These are phyloP conservation scores for Nothobranchius kuhntae DNA, from an alignment of 2,113 vertebrate species.

Conservation along the genomic window DNA sequence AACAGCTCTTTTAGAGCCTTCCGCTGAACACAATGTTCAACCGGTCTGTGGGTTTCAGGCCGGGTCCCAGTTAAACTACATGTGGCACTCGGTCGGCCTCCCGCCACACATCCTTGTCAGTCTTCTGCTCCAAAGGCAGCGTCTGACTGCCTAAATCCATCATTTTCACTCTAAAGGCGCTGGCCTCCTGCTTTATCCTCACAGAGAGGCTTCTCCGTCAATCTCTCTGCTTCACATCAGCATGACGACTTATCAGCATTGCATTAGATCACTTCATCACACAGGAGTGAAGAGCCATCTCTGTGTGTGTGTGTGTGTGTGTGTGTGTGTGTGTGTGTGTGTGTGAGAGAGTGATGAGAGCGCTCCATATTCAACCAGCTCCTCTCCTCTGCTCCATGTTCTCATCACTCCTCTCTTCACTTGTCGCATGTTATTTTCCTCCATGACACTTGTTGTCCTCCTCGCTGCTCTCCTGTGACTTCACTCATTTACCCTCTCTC, in stretches of 20 bases:
- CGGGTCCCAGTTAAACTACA: not conserved
- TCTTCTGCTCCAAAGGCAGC: too few species aligned
- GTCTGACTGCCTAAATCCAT: slow-evolving; percentile 24
- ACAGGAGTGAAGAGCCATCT: not conserved
- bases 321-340: too few species aligned
- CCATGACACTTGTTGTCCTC: not conserved
- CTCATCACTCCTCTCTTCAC: slow-evolving; percentile 15
- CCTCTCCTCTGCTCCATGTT: not conserved
- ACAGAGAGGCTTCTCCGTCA: too few species aligned
- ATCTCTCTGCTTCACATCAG: too few species aligned
- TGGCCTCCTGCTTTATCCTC: slow-evolving; percentile 13
- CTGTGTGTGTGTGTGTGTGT: not conserved
- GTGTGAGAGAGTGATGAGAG: not conserved
- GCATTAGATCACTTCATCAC: slow-evolving; percentile 54
- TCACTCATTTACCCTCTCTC: not conserved
- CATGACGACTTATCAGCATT: not conserved
- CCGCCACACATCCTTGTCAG: not conserved
- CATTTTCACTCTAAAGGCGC: slow-evolving; percentile 9
- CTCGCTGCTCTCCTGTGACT: slow-evolving; percentile 1
- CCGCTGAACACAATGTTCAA: slow-evolving; percentile 11
- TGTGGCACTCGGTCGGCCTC: not conserved
- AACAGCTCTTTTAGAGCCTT: slow-evolving; percentile 17
- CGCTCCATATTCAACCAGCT: slow-evolving; percentile 13
- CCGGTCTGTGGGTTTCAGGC: not conserved
- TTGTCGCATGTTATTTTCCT: slow-evolving; percentile 11